Evolutionary conservation across 2,888 invertebrate genomes (phyloP).

Genomic region (Gordius sp.): DNA sequence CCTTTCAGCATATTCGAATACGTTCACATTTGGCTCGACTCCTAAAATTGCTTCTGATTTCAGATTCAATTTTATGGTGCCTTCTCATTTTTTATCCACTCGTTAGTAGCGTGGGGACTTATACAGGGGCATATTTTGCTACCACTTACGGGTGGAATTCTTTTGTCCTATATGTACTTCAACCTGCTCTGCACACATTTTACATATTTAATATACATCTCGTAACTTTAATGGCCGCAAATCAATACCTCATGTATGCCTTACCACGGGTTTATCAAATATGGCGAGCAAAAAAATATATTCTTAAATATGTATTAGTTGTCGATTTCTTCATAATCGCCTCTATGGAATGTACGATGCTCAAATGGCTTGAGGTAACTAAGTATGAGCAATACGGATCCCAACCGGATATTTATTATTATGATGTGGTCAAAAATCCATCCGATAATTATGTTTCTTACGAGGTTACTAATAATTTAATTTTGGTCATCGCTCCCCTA

Average conservation of each 20-base stretch:
- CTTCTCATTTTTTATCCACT: conserved; percentile 1
- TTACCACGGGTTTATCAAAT: not conserved
- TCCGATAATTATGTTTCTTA: conserved; percentile 9
- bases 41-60: not conserved
- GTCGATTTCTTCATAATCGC: conserved; percentile 4
- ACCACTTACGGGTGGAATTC: not conserved
- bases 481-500: conserved; percentile 3
- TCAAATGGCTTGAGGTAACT: conserved; percentile 4
- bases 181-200: conserved; percentile 6
- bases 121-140: not conserved
- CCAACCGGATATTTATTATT: conserved; percentile 6
- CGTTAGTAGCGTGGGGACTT: not conserved
- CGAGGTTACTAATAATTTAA: not conserved
- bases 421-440: not conserved
- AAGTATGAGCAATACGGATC: not conserved
- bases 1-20: not conserved
- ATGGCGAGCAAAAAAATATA: conserved; percentile 6
- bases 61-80: not conserved
- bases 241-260: conserved; percentile 10
- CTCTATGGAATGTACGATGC: not conserved
- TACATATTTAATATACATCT: not conserved
- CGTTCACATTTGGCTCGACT: not conserved
- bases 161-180: not conserved
- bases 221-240: conserved; percentile 1
- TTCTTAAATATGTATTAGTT: not conserved